Evolutionary conservation across 2,113 vertebrate species (phyloP), one percentile per base, ranked within the genome.

Genomic region (Serilophus lunatus): DNA sequence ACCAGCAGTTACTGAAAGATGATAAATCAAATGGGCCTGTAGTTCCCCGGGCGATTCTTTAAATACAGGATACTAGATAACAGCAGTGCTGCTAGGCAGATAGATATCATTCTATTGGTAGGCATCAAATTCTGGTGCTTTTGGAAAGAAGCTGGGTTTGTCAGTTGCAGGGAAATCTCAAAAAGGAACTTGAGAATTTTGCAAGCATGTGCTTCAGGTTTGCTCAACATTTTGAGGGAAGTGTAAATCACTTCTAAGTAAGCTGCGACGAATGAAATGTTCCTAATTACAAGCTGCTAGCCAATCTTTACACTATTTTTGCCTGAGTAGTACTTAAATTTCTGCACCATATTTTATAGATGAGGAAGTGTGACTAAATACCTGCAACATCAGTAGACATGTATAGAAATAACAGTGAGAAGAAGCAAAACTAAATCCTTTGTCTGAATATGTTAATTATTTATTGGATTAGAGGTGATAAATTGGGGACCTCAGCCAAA

Each of bases 201-300:
- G 42, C 0, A 5, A 92, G 88, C 1, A 1, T 86, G 72, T 78
- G 44, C 76, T 88, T 87, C 93, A 90, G 80, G 90, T 95, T 95
- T 96, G 80, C 85, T 94, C 88, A 88, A 64, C 64, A 64, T 88
- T 96, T 88, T 90, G 59, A 94, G 59, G 86, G 59, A 96, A 92
- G 90, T 95, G 94, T 91, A 95, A 97, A 96, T 85, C 91, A 91
- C 84, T 96, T 79, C 44, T 94, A 86, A 97, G 97, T 92, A 98
- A 95, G 79, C 93, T 97, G 82, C 2, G 42, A 96, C 26, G 60
- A 95, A 92, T 74, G 82, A 83, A 95, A 72, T 93, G 83, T 94
- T 93, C 79, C 23, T 95, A 93, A 89, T 97, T 97, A 93, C 90
- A 95, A 97, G 90, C 79, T 95, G 90, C 94, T 93, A 96, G 94